phyloP scores from a whole-genome alignment of 2,113 vertebrate species.

The Oreochromis aureus region DNA sequence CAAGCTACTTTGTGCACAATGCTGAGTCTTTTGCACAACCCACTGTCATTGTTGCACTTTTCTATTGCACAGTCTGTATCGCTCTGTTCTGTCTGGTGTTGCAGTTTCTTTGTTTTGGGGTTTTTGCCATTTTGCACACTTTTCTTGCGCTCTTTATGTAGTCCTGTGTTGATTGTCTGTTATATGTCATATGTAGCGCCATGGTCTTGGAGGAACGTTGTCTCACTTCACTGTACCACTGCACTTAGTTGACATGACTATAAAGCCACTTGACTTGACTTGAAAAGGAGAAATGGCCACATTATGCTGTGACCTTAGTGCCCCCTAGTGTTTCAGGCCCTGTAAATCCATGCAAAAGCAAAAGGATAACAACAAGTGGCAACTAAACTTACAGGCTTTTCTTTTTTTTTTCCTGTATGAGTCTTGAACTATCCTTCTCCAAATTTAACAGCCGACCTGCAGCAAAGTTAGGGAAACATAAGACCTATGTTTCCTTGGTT shows the following conservation, averaged over 20 bases:
- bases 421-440: background rate
- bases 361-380: background rate
- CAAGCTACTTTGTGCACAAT: background rate
- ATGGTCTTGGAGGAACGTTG: background rate
- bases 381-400: background rate
- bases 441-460: background rate
- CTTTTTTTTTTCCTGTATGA: accelerated
- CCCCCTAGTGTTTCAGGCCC: background rate
- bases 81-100: background rate
- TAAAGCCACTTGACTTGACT: background rate
- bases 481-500: background rate
- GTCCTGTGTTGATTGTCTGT: background rate
- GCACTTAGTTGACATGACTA: background rate
- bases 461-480: background rate
- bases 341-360: background rate
- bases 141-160: background rate
- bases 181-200: background rate
- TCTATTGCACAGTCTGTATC: background rate
- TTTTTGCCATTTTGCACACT: background rate
- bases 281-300: background rate
- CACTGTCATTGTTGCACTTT: background rate
- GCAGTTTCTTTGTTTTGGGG: background rate
- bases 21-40: background rate
- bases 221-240: background rate
- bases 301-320: background rate